Conservation (phyloP, 2,797 vertebrate genomes). For the Prionace glauca region DNA sequence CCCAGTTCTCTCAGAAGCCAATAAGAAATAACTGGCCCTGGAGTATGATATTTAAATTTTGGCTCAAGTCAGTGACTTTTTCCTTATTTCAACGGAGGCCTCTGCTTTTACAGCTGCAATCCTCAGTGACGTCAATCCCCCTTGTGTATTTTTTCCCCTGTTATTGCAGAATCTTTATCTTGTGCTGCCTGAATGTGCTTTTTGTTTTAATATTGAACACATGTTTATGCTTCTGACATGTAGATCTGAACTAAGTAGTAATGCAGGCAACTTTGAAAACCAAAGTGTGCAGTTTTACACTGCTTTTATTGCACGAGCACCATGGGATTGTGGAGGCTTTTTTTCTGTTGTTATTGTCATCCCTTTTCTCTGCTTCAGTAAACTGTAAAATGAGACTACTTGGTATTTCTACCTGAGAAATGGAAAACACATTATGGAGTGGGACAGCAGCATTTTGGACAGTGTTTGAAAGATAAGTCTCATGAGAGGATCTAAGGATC, state of each 20-base stretch:
- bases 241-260: not conserved
- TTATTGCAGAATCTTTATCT: conserved; percentile 7
- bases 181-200: not conserved
- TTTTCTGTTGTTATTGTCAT: not conserved
- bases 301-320: not conserved
- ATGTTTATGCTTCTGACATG: not conserved
- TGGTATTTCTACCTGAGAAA: not conserved
- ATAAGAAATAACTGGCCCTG: not conserved
- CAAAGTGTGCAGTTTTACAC: not conserved
- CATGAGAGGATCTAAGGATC: not conserved
- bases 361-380: too few species aligned
- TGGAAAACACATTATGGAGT: not conserved
- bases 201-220: not conserved
- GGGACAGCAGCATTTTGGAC: not conserved
- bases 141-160: not conserved
- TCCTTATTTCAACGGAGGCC: not conserved
- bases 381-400: not conserved
- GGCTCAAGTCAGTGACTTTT: too few species aligned
- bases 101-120: not conserved
- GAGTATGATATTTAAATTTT: not conserved
- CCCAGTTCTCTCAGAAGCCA: not conserved
- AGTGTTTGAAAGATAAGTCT: not conserved
- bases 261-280: too few species aligned
- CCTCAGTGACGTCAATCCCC: not conserved
- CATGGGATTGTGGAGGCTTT: not conserved